These are phyloP conservation scores for Desmophyllum pertusum DNA, from an alignment of 92 coral and sea anemone species.

Conservation along the genomic window DNA sequence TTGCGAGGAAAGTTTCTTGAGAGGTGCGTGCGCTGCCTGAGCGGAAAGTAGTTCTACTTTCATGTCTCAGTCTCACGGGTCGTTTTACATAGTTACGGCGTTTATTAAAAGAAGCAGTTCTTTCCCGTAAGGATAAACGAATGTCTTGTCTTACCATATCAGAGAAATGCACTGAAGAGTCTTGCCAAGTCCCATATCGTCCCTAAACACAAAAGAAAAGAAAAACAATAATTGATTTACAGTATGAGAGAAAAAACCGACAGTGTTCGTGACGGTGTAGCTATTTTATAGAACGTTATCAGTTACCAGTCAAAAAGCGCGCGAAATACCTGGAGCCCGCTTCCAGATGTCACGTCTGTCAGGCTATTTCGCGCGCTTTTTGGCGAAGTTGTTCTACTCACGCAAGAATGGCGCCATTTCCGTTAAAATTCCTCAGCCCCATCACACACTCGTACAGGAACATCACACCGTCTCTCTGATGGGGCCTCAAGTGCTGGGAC, in stretches of 20 bases:
- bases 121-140: not conserved
- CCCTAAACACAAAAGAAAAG: constrained; percentile 50
- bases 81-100: too few species aligned
- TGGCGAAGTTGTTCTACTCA: constrained; percentile 44
- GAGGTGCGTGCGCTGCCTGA: too few species aligned
- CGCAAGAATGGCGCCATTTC: constrained; percentile 98
- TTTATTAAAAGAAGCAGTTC: not conserved
- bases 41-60: too few species aligned
- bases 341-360: not conserved
- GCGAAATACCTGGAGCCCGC: not conserved
- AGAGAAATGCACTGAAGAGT: constrained; percentile 89
- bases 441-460: constrained; percentile 94
- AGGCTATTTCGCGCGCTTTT: not conserved
- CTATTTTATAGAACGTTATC: not conserved
- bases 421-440: constrained; percentile 83
- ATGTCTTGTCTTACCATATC: constrained; percentile 71
- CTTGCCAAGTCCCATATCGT: constrained; percentile 97
- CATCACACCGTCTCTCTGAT: constrained; percentile 88
- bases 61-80: not conserved
- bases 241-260: not conserved
- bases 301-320: not conserved
- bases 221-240: not conserved
- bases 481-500: constrained; percentile 85
- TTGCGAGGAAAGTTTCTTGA: too few species aligned
- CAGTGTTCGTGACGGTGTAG: not conserved